Evolutionary conservation across 1,140 invertebrate species (phyloP).

Genomic region (Leptinotarsa undecemlineata): DNA sequence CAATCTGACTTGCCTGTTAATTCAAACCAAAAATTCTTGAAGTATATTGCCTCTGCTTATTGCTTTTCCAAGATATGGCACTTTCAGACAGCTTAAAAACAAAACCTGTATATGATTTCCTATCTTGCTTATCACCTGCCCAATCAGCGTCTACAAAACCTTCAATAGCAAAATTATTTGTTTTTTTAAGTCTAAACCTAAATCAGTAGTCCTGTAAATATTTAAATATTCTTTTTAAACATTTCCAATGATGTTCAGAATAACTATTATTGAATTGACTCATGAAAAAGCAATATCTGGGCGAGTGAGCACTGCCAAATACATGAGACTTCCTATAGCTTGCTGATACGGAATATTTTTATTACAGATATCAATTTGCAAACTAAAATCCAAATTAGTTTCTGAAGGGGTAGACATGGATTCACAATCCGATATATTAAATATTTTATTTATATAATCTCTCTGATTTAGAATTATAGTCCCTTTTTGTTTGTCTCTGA

Average conservation of each 20-base stretch:
- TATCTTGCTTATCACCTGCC: no score
- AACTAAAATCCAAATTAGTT: slow-evolving; percentile 13
- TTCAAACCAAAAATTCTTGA: no score
- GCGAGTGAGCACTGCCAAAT: slow-evolving; percentile 54
- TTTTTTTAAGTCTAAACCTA: neutral
- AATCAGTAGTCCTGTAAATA: slow-evolving; percentile 54
- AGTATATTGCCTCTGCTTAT: no score
- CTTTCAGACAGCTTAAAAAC: no score
- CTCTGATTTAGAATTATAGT: slow-evolving; percentile 23
- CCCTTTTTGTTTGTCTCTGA: slow-evolving; percentile 17
- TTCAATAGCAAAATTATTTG: no score
- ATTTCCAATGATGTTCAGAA: slow-evolving; percentile 48
- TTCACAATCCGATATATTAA: slow-evolving; percentile 34
- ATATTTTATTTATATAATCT: slow-evolving; percentile 39
- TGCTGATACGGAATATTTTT: slow-evolving; percentile 46
- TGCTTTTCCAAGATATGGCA: no score
- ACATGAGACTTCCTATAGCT: slow-evolving; percentile 55
- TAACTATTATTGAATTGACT: slow-evolving; percentile 52
- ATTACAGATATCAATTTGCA: slow-evolving; percentile 9
- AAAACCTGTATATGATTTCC: no score
- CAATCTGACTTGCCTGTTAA: no score
- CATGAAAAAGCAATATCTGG: slow-evolving; percentile 56
- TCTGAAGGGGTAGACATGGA: slow-evolving; percentile 27
- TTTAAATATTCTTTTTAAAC: slow-evolving; percentile 52
- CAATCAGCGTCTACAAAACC: no score